Evolutionary conservation across 2,888 invertebrate species (phyloP).

Genomic region (Ornithoptera priamus): DNA sequence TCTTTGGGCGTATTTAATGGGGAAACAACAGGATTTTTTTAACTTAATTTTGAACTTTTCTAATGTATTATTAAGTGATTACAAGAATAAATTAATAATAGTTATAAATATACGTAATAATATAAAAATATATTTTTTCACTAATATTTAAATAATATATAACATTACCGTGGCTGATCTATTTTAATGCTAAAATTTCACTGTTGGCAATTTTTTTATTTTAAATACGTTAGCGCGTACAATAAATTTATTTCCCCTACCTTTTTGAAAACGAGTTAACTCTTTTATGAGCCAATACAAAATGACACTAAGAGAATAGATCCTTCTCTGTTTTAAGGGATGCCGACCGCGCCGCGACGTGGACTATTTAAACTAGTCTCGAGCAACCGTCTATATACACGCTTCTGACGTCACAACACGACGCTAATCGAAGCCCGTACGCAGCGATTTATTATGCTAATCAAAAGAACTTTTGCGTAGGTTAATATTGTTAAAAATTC

Average conservation of each 20-base stretch:
- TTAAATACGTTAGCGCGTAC: constrained; percentile 1
- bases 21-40: no score
- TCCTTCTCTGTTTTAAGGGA: constrained; percentile 50
- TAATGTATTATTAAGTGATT: no score
- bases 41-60: no score
- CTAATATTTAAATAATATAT: not conserved
- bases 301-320: constrained; percentile 29
- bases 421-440: constrained; percentile 28
- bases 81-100: no score
- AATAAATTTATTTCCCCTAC: constrained; percentile 35
- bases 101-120: no score
- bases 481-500: constrained; percentile 20
- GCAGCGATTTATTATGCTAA: constrained; percentile 34
- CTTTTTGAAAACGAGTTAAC: constrained; percentile 35
- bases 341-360: constrained; percentile 49
- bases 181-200: not conserved
- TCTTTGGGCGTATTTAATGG: not conserved
- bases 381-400: constrained; percentile 70
- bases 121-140: not conserved
- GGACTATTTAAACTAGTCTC: constrained; percentile 61
- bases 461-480: constrained; percentile 28
- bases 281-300: constrained; percentile 31
- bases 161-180: not conserved
- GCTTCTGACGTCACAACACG: constrained; percentile 54
- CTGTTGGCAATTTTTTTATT: not conserved